Evolutionary conservation across 2,797 vertebrate genomes (phyloP).

Genomic region (Oophaga sylvatica): DNA sequence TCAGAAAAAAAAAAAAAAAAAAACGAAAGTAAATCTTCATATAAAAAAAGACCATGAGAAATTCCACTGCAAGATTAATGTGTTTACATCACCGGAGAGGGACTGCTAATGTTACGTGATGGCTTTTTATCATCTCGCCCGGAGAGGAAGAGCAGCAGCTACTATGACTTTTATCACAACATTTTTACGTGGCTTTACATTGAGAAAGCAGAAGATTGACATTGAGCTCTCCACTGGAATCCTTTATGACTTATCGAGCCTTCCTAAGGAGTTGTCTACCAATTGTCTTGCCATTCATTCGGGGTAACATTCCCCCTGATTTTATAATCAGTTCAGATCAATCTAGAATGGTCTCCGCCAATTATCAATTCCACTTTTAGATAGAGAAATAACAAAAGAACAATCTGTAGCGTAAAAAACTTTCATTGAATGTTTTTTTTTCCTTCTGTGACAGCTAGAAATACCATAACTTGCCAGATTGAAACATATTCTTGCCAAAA

Average conservation of each 20-base stretch:
- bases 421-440: no score
- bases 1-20: neutral
- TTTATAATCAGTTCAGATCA: no score
- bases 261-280: no score
- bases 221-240: neutral
- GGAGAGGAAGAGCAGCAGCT: neutral
- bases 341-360: no score
- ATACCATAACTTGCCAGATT: neutral
- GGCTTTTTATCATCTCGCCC: neutral
- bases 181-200: neutral
- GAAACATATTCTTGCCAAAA: neutral
- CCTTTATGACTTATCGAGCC: neutral
- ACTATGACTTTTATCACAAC: neutral
- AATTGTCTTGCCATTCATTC: no score
- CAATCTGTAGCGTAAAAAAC: no score
- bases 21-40: conserved; percentile 39
- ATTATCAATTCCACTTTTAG: no score
- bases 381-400: no score
- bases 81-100: conserved; percentile 19
- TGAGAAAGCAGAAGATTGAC: neutral
- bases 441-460: no score
- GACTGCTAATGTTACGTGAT: conserved; percentile 18
- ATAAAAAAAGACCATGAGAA: conserved; percentile 47
- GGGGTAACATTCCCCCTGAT: no score
- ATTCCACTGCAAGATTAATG: conserved; percentile 39